A percentile compares a stretch with the other conserved stretches of the same genome.
phyloP scores from a whole-genome alignment of 2,888 invertebrate genomes.

The Elgonia sp. region DNA sequence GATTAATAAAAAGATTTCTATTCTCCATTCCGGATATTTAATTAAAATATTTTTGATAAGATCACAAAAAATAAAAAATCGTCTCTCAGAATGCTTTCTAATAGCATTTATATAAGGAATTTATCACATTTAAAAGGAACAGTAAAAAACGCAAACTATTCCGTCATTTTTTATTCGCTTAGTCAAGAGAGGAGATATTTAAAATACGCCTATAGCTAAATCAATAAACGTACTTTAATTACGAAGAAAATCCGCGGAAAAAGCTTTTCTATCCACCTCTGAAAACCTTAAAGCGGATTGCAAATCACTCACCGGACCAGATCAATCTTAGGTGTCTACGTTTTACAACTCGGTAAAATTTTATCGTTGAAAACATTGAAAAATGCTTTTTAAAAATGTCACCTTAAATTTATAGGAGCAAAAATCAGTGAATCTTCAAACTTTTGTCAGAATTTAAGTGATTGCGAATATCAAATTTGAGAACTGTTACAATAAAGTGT shows the following conservation, averaged over 20 bases:
- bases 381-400: constrained; percentile 53
- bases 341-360: constrained; percentile 72
- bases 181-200: constrained; percentile 41
- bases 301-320: constrained; percentile 78
- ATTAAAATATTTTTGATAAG: too few species aligned
- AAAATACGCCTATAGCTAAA: constrained; percentile 64
- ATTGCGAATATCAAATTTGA: neutral
- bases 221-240: constrained; percentile 80
- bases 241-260: constrained; percentile 78
- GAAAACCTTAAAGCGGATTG: constrained; percentile 79
- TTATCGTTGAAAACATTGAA: constrained; percentile 57
- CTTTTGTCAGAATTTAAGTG: neutral
- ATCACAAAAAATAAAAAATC: too few species aligned
- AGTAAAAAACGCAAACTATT: too few species aligned
- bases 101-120: too few species aligned
- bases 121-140: too few species aligned
- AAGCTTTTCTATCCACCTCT: constrained; percentile 69
- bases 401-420: constrained; percentile 33
- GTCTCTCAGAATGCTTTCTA: too few species aligned
- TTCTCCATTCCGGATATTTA: too few species aligned
- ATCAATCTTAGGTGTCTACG: constrained; percentile 77
- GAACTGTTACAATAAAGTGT: neutral
- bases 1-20: too few species aligned
- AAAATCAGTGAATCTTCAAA: constrained; percentile 18
- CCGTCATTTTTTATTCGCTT: neutral